phyloP scores from a whole-genome alignment of 2,888 invertebrate species.

The Drosophila cracens region DNA sequence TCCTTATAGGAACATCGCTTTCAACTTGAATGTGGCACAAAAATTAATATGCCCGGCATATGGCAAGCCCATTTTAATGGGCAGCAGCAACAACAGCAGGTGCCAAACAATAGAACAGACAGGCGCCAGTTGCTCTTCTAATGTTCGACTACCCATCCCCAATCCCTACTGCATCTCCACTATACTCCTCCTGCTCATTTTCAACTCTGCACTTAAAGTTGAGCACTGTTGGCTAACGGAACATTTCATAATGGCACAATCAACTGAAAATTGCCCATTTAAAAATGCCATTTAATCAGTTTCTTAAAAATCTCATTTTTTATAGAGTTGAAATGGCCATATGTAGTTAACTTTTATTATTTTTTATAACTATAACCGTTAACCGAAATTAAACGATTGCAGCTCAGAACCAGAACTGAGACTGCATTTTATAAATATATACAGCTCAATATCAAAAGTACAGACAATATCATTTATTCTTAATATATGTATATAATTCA shows the following conservation, averaged over 20 bases:
- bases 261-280: constrained; percentile 30
- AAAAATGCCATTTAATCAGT: constrained; percentile 21
- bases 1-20: constrained; percentile 3
- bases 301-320: not conserved
- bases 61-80: constrained; percentile 65
- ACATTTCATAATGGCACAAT: constrained; percentile 31
- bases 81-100: constrained; percentile 37
- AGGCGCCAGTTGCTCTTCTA: constrained; percentile 30
- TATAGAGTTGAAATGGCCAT: not conserved
- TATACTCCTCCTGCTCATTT: not conserved
- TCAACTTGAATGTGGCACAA: constrained; percentile 51
- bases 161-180: not conserved
- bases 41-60: constrained; percentile 74
- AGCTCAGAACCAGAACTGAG: not conserved
- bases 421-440: not conserved
- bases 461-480: too few relatives aligned
- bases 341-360: not conserved
- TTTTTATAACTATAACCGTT: not conserved
- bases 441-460: not conserved
- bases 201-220: constrained; percentile 27
- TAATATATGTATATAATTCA: not conserved
- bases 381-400: not conserved
- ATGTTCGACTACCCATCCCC: constrained; percentile 1
- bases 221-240: constrained; percentile 28
- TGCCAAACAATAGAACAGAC: constrained; percentile 66